Evolutionary conservation across 2,888 invertebrate genomes (phyloP), one percentile per base, ranked within the genome.

Genomic region (Catocala nupta): DNA sequence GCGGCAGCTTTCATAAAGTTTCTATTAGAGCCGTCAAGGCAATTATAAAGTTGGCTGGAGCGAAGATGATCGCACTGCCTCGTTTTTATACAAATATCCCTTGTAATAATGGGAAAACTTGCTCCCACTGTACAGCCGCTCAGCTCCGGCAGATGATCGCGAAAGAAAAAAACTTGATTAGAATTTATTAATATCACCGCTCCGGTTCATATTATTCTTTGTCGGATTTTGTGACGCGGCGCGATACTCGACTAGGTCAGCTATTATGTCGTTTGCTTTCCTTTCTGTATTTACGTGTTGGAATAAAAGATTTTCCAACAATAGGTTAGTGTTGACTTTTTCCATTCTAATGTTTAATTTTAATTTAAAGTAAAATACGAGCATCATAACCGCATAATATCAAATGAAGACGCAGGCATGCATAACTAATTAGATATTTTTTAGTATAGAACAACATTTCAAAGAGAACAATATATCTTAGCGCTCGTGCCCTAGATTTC

Each of bases 61-160:
- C 82, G 77, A 80, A 84, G 82, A 84, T 85, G 87, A 89, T 89
- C 86, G 82, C 82, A 75, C 76, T 73, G 79, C 81, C 83, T 80
- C 88, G 82, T 91, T 91, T 90, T 92, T 92, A 90, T 87, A 92
- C 90, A 93, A 92, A 92, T 91, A 92, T 90, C 89, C 80, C 82
- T 83, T 81, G 75, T 80, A 87, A 88, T 93, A 93, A 93, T 93
- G 91, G 90, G 88, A 92, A 93, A 93, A 93, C 92, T 93, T 93
- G 85, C 82, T 87, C 83, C 81, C 81, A 82, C 75, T 77, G 83
- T 83, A 77, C 81, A 65, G 72, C 77, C 70, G 76, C 83, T 84
- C 82, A 87, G 84, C 82, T 82, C 84, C 87, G 79, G 81, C 88
- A 90, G 90, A 90, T 90, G 90, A 92, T 91, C 88, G 85, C 80